Conservation (phyloP, 1,140 invertebrate species). For the Pachypsylla venusta region DNA sequence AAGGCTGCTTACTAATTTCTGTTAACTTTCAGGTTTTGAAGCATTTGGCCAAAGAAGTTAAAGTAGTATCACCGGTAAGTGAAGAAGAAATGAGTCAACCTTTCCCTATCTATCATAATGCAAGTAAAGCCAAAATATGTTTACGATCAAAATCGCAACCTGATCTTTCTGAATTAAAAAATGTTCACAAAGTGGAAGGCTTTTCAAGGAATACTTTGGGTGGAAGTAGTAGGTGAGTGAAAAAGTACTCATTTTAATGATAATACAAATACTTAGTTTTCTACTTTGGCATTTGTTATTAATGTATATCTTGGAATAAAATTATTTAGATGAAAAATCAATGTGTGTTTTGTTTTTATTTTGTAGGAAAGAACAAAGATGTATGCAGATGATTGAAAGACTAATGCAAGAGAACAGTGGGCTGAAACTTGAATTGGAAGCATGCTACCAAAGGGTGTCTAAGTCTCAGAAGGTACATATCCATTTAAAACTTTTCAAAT, state of each 20-base stretch:
- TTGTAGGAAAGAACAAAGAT: slow-evolving; percentile 34
- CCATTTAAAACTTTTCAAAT: too few species aligned
- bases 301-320: neutral
- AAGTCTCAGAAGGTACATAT: slow-evolving; percentile 70
- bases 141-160: slow-evolving; percentile 57
- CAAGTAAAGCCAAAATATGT: slow-evolving; percentile 28
- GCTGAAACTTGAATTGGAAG: slow-evolving; percentile 63
- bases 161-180: slow-evolving; percentile 34
- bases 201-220: slow-evolving; percentile 23
- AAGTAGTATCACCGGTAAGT: slow-evolving; percentile 34
- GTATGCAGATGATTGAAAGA: slow-evolving; percentile 62
- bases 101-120: neutral
- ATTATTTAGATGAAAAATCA: neutral
- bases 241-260: neutral
- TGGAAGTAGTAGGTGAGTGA: slow-evolving; percentile 10
- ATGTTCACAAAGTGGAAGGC: slow-evolving; percentile 19
- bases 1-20: too few species aligned
- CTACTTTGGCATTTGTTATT: neutral
- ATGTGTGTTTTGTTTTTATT: neutral
- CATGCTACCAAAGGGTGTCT: slow-evolving; percentile 66
- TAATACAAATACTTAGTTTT: neutral
- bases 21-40: slow-evolving; percentile 50
- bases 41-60: slow-evolving; percentile 68
- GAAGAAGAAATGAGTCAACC: slow-evolving; percentile 12
- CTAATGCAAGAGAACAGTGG: slow-evolving; percentile 70